phyloP scores from a whole-genome alignment of 2,797 vertebrate species.

The Caiman crocodilus region DNA sequence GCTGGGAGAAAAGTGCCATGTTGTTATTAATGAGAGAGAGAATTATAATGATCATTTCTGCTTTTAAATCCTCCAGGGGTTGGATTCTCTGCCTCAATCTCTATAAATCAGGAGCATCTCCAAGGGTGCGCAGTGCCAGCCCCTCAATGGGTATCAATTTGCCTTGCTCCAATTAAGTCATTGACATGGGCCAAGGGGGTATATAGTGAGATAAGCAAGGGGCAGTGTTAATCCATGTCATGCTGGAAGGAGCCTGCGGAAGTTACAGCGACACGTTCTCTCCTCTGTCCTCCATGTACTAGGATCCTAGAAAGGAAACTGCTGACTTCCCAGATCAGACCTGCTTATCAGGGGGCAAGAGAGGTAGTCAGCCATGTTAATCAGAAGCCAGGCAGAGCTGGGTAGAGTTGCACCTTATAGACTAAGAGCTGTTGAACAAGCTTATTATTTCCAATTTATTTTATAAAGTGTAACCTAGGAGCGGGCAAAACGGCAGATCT shows the following conservation, averaged over 20 bases:
- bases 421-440: too few relatives aligned
- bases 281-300: background rate
- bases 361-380: too few relatives aligned
- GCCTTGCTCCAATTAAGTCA: rapidly evolving
- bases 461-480: too few relatives aligned
- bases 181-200: background rate
- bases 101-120: background rate
- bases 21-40: rapidly evolving
- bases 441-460: too few relatives aligned
- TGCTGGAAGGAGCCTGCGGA: background rate
- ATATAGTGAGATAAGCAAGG: background rate
- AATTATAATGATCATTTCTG: background rate
- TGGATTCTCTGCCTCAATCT: background rate
- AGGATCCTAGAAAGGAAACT: background rate
- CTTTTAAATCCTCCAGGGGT: background rate
- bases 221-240: background rate
- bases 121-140: background rate
- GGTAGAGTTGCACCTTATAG: too few relatives aligned
- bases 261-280: background rate
- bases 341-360: too few relatives aligned
- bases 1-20: background rate
- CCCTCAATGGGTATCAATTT: background rate
- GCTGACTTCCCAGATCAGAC: background rate
- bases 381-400: too few relatives aligned
- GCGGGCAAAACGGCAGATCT: too few relatives aligned